Base-by-base conservation (phyloP, 2,113 vertebrate genomes). In the Salvelinus sp. region DNA sequence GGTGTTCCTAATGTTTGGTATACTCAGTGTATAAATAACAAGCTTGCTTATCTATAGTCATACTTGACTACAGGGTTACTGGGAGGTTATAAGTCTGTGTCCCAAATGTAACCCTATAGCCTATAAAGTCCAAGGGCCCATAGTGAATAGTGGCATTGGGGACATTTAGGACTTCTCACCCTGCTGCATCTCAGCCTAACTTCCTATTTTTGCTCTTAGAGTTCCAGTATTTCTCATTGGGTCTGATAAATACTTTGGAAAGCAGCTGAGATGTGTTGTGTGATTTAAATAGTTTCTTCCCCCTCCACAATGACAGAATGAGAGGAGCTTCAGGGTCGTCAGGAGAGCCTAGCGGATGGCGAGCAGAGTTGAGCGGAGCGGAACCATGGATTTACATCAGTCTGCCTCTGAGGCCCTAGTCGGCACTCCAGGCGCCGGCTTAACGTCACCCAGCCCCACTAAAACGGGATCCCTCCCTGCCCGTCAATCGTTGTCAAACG, bases 301-400 rank as follows among this genome's bases (percentile, higher is more conserved):
- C 27, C 23, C 23, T n/a, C 69, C 69, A 33, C 67, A 50, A 44
- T 64, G 76, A 80, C 81, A 83, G 82, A 73, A 33, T 63, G 73
- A n/a, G 18, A 76, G 67, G 64, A 69, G 77, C 77, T 78, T 83
- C 73, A 69, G 77, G 69, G 44, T 47, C 6, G 18, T 69, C 30
- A 54, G 44, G 47, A 6, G 20, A 66, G 72, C 10, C 48, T 60
- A 14, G 25, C 9, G 14, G 63, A 33, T 23, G 22, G 48, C 60
- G 63, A 69, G 71, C 74, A 72, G 74, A 79, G 65, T 18, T 73
- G 38, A 44, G 38, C 38, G 7, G 38, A 38, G 38, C 38, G 7
- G 73, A 86, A 82, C 14, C 68, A 44, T 82, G 89, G 86, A 88
- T 90, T 92, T 88, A 73, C 81, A 76, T 83, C 83, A 82, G 63